phyloP scores from a whole-genome alignment of 2,113 vertebrate genomes.

The Campylomormyrus tamandua region DNA sequence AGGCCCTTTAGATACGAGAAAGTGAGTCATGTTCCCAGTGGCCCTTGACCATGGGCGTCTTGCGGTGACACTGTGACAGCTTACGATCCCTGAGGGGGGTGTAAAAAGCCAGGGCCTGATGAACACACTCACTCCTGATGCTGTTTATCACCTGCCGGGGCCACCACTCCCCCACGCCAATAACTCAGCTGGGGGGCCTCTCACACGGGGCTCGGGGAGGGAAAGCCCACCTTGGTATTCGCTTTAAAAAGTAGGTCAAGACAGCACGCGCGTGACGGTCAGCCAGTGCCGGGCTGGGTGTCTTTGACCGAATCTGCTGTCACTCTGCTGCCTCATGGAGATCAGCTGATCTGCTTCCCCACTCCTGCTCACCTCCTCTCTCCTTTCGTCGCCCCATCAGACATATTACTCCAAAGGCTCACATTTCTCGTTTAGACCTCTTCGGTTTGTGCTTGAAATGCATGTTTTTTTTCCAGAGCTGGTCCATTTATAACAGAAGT shows the following conservation, averaged over 20 bases:
- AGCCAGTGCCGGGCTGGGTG: neutral
- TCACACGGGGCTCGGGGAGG: neutral
- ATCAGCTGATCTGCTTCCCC: neutral
- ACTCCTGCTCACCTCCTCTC: neutral
- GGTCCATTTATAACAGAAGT: neutral
- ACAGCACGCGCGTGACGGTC: neutral
- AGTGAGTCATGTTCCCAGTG: conserved; percentile 14
- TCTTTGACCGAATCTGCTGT: neutral
- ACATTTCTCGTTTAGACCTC: neutral
- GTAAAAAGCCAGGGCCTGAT: conserved; percentile 13
- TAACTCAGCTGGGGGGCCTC: neutral
- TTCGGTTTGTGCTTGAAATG: neutral
- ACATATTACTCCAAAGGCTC: neutral
- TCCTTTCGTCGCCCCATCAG: neutral
- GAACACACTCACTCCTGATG: neutral
- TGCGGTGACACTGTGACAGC: neutral
- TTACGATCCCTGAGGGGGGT: conserved; percentile 15
- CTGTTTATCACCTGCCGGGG: conserved; percentile 1
- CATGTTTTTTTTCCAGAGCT: neutral
- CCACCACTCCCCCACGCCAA: neutral
- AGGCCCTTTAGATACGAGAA: neutral
- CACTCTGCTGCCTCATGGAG: neutral
- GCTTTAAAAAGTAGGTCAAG: neutral
- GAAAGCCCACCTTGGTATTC: neutral
- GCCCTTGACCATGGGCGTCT: conserved; percentile 11